phyloP scores from a whole-genome alignment of 2,113 vertebrate species.

The Myxocyprinus asiaticus region DNA sequence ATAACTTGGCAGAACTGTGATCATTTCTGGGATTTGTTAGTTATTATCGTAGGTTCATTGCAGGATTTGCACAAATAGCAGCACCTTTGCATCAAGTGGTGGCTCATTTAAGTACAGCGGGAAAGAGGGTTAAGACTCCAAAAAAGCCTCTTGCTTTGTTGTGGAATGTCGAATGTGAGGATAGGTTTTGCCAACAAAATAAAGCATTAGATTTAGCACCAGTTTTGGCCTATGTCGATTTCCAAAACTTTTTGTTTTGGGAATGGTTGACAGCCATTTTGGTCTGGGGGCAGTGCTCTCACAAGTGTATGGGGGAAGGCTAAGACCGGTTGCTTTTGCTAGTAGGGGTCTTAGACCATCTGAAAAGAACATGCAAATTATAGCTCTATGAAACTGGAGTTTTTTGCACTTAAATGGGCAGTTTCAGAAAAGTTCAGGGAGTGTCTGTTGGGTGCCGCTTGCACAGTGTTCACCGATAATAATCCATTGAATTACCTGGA shows the following conservation, averaged over 20 bases:
- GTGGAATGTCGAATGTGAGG: too few species aligned
- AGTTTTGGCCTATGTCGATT: too few species aligned
- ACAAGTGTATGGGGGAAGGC: neutral
- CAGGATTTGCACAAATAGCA: neutral
- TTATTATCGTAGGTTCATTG: neutral
- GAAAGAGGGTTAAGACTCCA: too few species aligned
- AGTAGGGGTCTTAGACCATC: constrained; percentile 12
- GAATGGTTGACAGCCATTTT: neutral
- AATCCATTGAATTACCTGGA: too few species aligned
- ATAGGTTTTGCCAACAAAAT: too few species aligned
- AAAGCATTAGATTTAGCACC: too few species aligned
- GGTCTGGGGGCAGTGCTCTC: neutral
- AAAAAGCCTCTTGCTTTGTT: too few species aligned
- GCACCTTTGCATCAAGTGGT: too few species aligned
- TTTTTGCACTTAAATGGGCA: constrained; percentile 3
- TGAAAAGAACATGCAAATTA: neutral
- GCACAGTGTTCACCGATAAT: neutral
- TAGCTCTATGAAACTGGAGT: neutral
- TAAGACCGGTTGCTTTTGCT: constrained; percentile 4
- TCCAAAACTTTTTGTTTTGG: neutral
- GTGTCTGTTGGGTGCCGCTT: neutral
- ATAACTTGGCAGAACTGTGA: neutral
- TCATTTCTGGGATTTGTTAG: too few species aligned
- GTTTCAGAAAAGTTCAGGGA: neutral
- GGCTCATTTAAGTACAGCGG: too few species aligned